phyloP scores from a whole-genome alignment of 2,113 vertebrate genomes.

The Leptobrachium ailaonicum region DNA sequence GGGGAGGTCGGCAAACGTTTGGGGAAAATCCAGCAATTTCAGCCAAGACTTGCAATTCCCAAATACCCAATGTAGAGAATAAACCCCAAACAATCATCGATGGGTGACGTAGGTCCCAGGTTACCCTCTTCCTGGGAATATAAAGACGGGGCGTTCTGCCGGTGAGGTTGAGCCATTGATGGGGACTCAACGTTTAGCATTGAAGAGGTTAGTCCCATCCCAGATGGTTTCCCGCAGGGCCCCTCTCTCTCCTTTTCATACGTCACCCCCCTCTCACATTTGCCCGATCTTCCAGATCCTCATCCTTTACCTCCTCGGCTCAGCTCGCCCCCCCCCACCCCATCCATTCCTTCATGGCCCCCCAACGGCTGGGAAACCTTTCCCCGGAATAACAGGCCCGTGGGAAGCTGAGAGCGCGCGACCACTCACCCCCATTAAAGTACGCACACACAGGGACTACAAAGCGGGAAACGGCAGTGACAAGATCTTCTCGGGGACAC shows the following conservation, averaged over 20 bases:
- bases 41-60: no score
- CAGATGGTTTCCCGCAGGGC: slow-evolving; percentile 14
- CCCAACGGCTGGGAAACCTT: slow-evolving; percentile 40
- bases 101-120: no score
- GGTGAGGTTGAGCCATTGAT: no score
- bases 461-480: not conserved
- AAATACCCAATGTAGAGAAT: no score
- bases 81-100: no score
- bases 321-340: slow-evolving; percentile 1
- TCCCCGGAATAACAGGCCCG: slow-evolving; percentile 39
- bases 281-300: slow-evolving; percentile 8
- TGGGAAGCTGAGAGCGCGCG: slow-evolving; percentile 22
- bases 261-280: slow-evolving; percentile 44
- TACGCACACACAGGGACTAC: slow-evolving; percentile 11
- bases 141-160: no score
- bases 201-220: slow-evolving; percentile 4
- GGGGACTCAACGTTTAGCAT: slow-evolving; percentile 4
- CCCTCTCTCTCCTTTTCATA: slow-evolving; percentile 4
- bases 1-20: no score
- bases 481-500: slow-evolving; percentile 17
- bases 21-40: no score
- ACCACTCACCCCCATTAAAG: slow-evolving; percentile 39
- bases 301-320: slow-evolving; percentile 20
- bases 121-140: no score
- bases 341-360: slow-evolving; percentile 5